Evolutionary conservation across 1,140 invertebrate species (phyloP).

Genomic region (Dendroctonus valens): DNA sequence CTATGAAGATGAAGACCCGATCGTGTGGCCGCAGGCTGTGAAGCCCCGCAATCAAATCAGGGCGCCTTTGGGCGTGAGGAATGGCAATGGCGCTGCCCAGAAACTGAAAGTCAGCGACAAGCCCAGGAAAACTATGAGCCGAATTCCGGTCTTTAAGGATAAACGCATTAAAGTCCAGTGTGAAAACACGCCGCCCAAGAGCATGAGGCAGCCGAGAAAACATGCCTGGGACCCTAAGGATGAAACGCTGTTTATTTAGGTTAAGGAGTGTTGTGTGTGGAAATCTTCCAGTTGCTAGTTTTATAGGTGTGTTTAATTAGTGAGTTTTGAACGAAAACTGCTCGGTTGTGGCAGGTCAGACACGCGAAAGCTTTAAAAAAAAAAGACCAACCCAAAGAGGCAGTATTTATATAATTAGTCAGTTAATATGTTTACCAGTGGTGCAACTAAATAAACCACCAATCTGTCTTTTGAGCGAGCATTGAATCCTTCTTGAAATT

Average conservation of each 20-base stretch:
- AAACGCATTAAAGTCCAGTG: slow-evolving; percentile 42
- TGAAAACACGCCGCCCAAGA: slow-evolving; percentile 46
- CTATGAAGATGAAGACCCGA: slow-evolving; percentile 43
- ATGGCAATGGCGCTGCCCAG: slow-evolving; percentile 17
- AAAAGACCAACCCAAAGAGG: no score
- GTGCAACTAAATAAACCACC: no score
- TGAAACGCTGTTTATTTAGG: slow-evolving; percentile 42
- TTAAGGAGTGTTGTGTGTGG: no score
- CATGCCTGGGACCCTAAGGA: slow-evolving; percentile 42
- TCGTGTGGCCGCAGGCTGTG: slow-evolving; percentile 30
- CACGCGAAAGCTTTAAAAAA: no score
- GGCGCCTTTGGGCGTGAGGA: slow-evolving; percentile 40
- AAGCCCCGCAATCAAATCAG: slow-evolving; percentile 32
- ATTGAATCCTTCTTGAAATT: no score
- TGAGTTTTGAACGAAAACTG: no score
- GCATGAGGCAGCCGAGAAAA: slow-evolving; percentile 34
- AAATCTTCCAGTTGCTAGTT: no score
- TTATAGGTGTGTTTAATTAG: no score
- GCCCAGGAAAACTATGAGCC: slow-evolving; percentile 42
- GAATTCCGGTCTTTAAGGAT: slow-evolving; percentile 46
- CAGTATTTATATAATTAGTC: no score
- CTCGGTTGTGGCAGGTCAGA: no score
- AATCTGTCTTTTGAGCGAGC: no score
- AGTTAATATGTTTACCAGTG: no score
- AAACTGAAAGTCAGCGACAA: slow-evolving; percentile 47